Conservation (phyloP, 1,140 invertebrate genomes). For the Trichonephila inaurata region DNA sequence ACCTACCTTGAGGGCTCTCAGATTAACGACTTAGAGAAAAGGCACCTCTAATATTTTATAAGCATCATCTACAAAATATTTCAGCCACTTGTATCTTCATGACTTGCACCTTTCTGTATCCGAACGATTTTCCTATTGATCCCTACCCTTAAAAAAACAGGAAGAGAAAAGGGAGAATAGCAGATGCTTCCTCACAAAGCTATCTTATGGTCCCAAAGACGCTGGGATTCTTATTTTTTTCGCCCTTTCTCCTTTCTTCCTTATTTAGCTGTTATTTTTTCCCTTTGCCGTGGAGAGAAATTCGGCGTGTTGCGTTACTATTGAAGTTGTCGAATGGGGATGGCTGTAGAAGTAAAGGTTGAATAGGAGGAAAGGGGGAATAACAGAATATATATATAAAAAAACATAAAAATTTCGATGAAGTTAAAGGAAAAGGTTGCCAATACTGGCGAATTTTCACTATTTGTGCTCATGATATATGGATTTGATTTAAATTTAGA, state of each 20-base stretch:
- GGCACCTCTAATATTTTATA: neutral
- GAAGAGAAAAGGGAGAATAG: slow-evolving; percentile 69
- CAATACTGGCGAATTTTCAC: neutral
- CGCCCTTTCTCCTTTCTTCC: slow-evolving; percentile 57
- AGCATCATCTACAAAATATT: neutral
- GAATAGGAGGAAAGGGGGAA: slow-evolving; percentile 36
- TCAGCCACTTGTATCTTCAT: neutral
- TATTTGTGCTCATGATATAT: neutral
- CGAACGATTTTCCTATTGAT: slow-evolving; percentile 71
- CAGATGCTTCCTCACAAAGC: slow-evolving; percentile 76
- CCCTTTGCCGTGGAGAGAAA: slow-evolving; percentile 45
- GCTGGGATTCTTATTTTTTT: slow-evolving; percentile 25
- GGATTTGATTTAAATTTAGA: no score
- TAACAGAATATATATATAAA: slow-evolving; percentile 59
- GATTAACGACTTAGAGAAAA: neutral
- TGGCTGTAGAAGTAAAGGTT: slow-evolving; percentile 55
- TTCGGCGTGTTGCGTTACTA: slow-evolving; percentile 68
- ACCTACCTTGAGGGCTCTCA: no score
- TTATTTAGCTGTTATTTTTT: slow-evolving; percentile 75
- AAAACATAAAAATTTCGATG: slow-evolving; percentile 37
- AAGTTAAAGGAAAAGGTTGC: slow-evolving; percentile 16
- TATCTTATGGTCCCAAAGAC: slow-evolving; percentile 76
- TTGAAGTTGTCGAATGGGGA: slow-evolving; percentile 66
- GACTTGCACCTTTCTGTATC: slow-evolving; percentile 65
- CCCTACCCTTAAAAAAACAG: slow-evolving; percentile 68